Base-by-base conservation (phyloP, 2,888 invertebrate species). In the Harmothoe impar region DNA sequence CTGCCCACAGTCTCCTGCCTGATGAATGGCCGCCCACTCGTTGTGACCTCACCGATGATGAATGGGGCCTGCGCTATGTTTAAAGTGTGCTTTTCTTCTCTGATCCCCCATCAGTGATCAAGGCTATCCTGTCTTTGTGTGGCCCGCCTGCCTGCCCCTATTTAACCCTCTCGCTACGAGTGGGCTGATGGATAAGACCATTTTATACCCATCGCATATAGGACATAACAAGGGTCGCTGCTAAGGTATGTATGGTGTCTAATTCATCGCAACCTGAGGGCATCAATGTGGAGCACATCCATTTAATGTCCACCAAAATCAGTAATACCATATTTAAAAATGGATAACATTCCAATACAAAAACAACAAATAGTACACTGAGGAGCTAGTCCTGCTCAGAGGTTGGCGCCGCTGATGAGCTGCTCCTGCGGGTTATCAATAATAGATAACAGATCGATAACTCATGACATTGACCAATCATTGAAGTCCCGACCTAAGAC, bases 41-140 rank as follows among this genome's bases (percentile, higher is more conserved):
- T 25, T 81, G 81, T 43, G 35, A 33, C 81, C 81, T 43, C 81
- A 20, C 35, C 43, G 20, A 72, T 81, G 81, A 81, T 81, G 81
- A 81, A 81, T 81, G 81, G n/a, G 43, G 43, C 81, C 7, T 1
- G 35, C 43, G 35, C 35, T 81, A 43, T 81, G 81, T 81, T 81
- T 81, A 25, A 81, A 81, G 81, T 81, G 81, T 81, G 81, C 81
- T 81, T 81, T 81, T 43, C 81, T 33, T 81, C 81, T 81, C 35
- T 81, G 81, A 81, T 81, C 81, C 81, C 81, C 43, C 81, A 81
- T 81, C 81, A 43, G 81, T 81, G 81, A 81, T 81, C 81, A 81
- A 81, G 81, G 43, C 81, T 43, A 43, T 7, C 35, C 81, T 23
- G 81, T 43, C 81, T 81, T 33, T 81, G 81, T 81, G 35, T 35